Evolutionary conservation across 35 echinoderm and acorn worm genomes (phyloP).

Genomic region (Apostichopus japonicus): DNA sequence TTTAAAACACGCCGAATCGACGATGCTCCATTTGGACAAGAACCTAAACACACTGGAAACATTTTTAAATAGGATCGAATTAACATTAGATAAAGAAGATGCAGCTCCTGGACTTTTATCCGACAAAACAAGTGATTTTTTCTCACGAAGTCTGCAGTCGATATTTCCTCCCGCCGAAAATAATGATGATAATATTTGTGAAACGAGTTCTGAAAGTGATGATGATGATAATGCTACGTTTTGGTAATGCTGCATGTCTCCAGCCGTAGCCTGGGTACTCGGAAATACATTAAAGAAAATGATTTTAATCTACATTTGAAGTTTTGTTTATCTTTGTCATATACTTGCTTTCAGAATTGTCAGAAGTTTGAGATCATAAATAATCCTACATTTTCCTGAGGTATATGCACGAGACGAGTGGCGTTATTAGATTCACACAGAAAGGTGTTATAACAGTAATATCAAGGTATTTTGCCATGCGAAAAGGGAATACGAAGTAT

Average conservation of each 20-base stretch:
- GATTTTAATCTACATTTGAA: too few relatives aligned
- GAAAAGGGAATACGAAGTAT: too few relatives aligned
- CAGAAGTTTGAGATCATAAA: too few relatives aligned
- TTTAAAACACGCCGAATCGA: constrained; percentile 64
- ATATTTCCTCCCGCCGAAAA: neutral
- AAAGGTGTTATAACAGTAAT: too few relatives aligned
- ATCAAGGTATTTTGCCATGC: too few relatives aligned
- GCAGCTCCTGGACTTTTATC: neutral
- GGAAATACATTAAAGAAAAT: too few relatives aligned
- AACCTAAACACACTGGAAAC: constrained; percentile 68
- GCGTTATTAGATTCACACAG: too few relatives aligned
- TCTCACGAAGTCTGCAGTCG: neutral
- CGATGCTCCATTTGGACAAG: constrained; percentile 65
- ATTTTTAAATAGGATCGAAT: constrained; percentile 36
- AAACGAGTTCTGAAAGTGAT: constrained; percentile 30
- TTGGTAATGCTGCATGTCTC: neutral
- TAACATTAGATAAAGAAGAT: neutral
- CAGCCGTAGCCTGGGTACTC: too few relatives aligned
- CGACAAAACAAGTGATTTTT: neutral
- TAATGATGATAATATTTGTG: neutral
- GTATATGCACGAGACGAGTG: too few relatives aligned
- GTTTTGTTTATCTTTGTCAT: too few relatives aligned
- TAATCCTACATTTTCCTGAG: too few relatives aligned
- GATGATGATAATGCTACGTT: neutral
- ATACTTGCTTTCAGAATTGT: too few relatives aligned